phyloP scores from a whole-genome alignment of 2,888 invertebrate genomes.

The Pristionchus fissidentatus region DNA sequence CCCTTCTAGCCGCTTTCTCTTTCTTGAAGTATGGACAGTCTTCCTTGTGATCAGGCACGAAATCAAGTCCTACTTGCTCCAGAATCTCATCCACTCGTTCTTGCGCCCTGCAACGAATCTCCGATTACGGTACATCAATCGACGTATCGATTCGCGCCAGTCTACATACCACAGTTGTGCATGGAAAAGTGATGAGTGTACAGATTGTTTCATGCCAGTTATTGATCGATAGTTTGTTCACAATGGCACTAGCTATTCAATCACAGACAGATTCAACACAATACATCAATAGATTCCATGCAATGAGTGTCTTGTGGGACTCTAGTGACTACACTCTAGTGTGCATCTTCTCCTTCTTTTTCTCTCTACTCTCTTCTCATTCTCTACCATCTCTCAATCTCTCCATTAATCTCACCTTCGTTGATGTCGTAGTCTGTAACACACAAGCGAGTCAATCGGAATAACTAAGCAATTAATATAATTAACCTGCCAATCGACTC shows the following conservation, averaged over 20 bases:
- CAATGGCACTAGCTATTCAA: too few relatives aligned
- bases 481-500: not conserved
- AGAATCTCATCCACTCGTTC: slow-evolving; percentile 62
- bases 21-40: slow-evolving; percentile 65
- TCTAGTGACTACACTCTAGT: not conserved
- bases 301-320: not conserved
- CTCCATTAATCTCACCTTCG: slow-evolving; percentile 15
- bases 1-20: slow-evolving; percentile 48
- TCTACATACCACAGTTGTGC: not conserved
- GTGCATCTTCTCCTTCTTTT: not conserved
- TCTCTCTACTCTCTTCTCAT: not conserved
- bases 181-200: not conserved
- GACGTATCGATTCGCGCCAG: not conserved
- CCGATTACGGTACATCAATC: not conserved
- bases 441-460: not conserved
- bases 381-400: not conserved
- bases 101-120: slow-evolving; percentile 60
- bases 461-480: not conserved
- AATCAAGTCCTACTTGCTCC: slow-evolving; percentile 63
- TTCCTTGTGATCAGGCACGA: slow-evolving; percentile 64
- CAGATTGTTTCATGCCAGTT: not conserved
- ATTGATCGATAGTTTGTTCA: not conserved
- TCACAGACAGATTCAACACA: too few relatives aligned
- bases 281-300: not conserved
- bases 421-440: slow-evolving; percentile 38